These are phyloP conservation scores for Hypselothyrea guttata DNA, from an alignment of 2,888 invertebrate species.

Conservation along the genomic window DNA sequence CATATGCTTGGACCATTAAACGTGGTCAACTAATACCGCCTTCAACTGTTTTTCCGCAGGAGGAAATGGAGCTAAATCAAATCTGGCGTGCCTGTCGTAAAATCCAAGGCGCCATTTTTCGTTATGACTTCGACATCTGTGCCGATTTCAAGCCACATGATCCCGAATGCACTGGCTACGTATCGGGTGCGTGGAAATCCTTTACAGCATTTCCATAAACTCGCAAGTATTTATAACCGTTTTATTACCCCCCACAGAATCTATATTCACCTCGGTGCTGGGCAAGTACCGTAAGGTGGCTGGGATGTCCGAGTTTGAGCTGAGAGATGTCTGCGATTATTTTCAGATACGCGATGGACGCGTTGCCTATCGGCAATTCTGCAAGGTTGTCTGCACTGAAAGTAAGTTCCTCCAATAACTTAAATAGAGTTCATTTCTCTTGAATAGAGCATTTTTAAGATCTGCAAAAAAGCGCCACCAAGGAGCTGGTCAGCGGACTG, in stretches of 20 bases:
- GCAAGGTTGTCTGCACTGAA: conserved; percentile 85
- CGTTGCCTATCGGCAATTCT: conserved; percentile 89
- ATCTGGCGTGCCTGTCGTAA: conserved; percentile 92
- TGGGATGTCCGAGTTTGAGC: conserved; percentile 88
- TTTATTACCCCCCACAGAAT: conserved; percentile 83
- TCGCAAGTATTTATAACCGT: conserved; percentile 27
- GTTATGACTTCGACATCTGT: conserved; percentile 88
- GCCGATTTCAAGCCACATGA: conserved; percentile 88
- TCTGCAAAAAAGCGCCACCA: conserved; percentile 51
- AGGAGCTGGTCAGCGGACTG: conserved; percentile 83
- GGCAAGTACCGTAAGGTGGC: conserved; percentile 86
- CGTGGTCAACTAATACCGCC: conserved; percentile 11
- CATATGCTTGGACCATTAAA: conserved; percentile 26
- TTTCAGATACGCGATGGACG: conserved; percentile 91
- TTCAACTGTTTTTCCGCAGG: conserved; percentile 34
- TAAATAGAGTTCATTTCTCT: neutral
- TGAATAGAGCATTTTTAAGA: conserved; percentile 28
- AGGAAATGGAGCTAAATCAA: conserved; percentile 84
- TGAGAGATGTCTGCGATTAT: conserved; percentile 89
- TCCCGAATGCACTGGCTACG: conserved; percentile 86
- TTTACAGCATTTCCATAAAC: conserved; percentile 19
- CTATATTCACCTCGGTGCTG: conserved; percentile 88
- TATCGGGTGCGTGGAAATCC: conserved; percentile 84
- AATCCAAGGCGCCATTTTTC: conserved; percentile 89
- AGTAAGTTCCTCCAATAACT: conserved; percentile 53